Conservation (phyloP, 2,888 invertebrate species). For the Drosophila pseudotalamancana region DNA sequence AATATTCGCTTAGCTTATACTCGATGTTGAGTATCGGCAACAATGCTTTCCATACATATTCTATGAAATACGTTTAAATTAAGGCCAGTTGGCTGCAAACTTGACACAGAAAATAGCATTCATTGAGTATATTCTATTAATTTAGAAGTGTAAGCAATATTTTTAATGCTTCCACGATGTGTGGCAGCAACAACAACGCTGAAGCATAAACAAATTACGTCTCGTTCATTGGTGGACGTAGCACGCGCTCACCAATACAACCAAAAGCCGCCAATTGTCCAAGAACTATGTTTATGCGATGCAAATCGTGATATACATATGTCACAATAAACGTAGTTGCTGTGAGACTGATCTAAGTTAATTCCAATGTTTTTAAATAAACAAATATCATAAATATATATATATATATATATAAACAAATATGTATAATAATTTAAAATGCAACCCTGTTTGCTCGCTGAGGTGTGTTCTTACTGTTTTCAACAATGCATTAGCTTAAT, state of each 20-base stretch:
- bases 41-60: constrained; percentile 34
- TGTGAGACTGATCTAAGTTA: neutral
- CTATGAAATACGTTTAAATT: constrained; percentile 40
- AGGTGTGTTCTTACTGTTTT: no score
- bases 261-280: neutral
- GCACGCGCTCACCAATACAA: constrained; percentile 30
- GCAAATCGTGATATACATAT: constrained; percentile 5
- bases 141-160: constrained; percentile 66
- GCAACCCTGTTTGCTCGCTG: no score
- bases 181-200: constrained; percentile 32
- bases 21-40: constrained; percentile 12
- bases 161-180: constrained; percentile 46
- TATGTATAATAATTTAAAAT: no score
- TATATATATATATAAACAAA: no score
- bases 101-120: constrained; percentile 62
- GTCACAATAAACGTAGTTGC: neutral
- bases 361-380: no score
- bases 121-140: constrained; percentile 61
- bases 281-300: constrained; percentile 34
- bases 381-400: no score
- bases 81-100: constrained; percentile 61
- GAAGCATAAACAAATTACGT: constrained; percentile 51
- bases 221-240: constrained; percentile 46
- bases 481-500: neutral
- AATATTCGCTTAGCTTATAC: constrained; percentile 18